Base-by-base conservation (phyloP, 2,888 invertebrate genomes). In the Sclerodermus sp. region DNA sequence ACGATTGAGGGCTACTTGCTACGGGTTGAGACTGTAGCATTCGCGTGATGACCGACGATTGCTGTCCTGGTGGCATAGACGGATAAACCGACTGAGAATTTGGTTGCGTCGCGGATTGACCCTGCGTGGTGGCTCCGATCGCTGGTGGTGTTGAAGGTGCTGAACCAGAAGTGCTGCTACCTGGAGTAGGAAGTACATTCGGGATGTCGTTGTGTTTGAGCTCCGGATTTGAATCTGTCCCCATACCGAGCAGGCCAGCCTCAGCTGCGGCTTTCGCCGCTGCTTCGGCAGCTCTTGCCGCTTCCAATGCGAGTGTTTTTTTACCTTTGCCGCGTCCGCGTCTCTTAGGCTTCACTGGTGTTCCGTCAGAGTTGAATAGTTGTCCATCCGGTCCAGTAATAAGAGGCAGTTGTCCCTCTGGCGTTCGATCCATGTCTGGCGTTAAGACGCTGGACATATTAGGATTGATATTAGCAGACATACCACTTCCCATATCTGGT, bases 21-120 rank as follows among this genome's bases (percentile, higher is more conserved):
- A 78, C 73, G 1, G 80, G 76, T 56, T 80, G 81, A 1, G 80
- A 75, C 60, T 84, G 84, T 38, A 85, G 78, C 83, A 86, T 84
- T 58, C 85, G 79, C 8, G 85, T 85, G 40, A 86, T 86, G 6
- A 86, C 85, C 36, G 85, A 85, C 52, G 76, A 77, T 64, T 74
- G 77, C 57, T 79, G 76, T 53, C 79, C 78, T 59, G 74, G 76
- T 55, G 76, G 78, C 70, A 79, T 73, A 41, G 76, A 70, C 55
- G 79, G 71, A 63, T 67, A 76, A 29, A 61, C 76, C 55, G 58
- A 62, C 57, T 57, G 67, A 36, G 57, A 61, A 47, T 61, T 73
- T 54, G 64, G 57, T 13, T 68, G 68, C 9, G 66, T 56, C 16
- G 71, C 60, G 0, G 72, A 71, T 9, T 74, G 69, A 5, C 68